Base-by-base conservation (phyloP, 64 coral and sea anemone species). In the Catalaphyllia jardinei region DNA sequence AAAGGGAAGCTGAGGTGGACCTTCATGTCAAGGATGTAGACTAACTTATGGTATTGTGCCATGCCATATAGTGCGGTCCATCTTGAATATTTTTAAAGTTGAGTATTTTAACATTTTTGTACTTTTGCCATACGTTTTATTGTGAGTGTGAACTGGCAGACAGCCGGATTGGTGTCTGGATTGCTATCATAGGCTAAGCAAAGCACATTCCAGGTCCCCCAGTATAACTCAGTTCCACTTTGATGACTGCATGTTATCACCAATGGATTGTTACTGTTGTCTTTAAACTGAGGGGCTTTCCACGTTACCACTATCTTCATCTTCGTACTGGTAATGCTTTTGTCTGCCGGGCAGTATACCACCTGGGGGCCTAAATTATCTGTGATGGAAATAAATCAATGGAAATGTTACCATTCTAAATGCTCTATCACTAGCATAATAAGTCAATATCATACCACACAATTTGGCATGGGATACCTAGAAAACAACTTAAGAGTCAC, bases 171-270 rank as follows among this genome's bases (percentile, higher is more conserved):
- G 62, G 87, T 92, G 18, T 87, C 76, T 3, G 90, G 90, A 42
- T 92, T 92, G 59, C 77, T 87, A 51, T 92, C 90, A 72, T 71
- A 87, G 28, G 81, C 90, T 50, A 35, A 79, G 42, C 90, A 92
- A 46, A 78, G 39, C 38, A 92, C 82, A 35, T 92, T 92, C 90
- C 90, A 92, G 12, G 80, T 83, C 24, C 90, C 90, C 90, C 90
- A 92, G 82, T 92, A 92, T 67, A 92, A 87, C 8, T 24, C 20
- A 19, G 73, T 62, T 0, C 90, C 90, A 46, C 90, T 92, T 52
- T 79, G 73, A 52, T 83, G 60, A 22, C 77, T 92, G 17, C 90
- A 92, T 73, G 33, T 85, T 25, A 87, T 29, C 8, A 29, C 30
- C 28, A 92, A 72, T 15, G 52, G 24, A 57, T 14, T 76, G 2